Evolutionary conservation across 2,888 invertebrate genomes (phyloP).

Genomic region (Microplitis deprimator): DNA sequence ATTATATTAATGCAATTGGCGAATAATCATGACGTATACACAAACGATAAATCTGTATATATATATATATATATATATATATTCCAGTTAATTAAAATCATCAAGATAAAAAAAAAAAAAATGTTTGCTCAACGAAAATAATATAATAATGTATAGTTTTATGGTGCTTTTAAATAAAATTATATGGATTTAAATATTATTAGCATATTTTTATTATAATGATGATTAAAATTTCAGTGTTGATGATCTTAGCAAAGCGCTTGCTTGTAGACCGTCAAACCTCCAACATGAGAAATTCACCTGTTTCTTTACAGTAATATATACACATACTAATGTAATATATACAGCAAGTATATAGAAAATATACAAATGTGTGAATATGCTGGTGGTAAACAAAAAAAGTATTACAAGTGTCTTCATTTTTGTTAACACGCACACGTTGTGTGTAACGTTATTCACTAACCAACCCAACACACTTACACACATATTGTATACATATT

Average conservation of each 20-base stretch:
- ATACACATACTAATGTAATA: background rate
- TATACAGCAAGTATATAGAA: background rate
- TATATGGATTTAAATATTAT: background rate
- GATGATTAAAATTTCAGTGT: background rate
- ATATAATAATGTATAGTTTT: background rate
- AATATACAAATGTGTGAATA: background rate
- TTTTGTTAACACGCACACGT: background rate
- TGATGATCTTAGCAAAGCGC: background rate
- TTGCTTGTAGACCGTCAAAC: background rate
- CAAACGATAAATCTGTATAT: too few species aligned
- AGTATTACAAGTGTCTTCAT: background rate
- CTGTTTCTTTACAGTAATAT: background rate
- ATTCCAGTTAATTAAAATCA: too few species aligned
- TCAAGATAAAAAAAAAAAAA: background rate
- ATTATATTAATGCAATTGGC: background rate
- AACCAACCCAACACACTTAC: background rate
- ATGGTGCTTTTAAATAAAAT: background rate
- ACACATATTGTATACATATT: background rate
- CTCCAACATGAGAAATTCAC: background rate
- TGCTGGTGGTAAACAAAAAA: constrained; percentile 24
- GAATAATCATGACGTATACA: background rate
- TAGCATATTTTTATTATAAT: background rate
- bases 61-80: too few species aligned
- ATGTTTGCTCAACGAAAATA: background rate
- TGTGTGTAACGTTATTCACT: background rate